A percentile compares a stretch with the other conserved stretches of the same genome.
These are phyloP conservation scores for Athrips mouffetella DNA, from an alignment of 2,888 invertebrate genomes.

Conservation along the genomic window DNA sequence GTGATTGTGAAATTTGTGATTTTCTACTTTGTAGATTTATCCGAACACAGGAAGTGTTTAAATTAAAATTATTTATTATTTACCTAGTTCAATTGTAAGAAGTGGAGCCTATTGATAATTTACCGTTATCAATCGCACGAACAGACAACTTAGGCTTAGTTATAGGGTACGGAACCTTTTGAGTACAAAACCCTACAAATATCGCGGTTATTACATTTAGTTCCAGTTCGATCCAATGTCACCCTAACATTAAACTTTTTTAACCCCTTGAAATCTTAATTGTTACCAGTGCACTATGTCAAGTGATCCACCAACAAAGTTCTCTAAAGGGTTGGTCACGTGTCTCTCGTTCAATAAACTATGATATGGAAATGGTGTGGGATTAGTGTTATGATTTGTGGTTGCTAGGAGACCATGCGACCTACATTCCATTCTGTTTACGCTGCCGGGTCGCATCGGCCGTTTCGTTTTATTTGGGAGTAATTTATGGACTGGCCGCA, in stretches of 20 bases:
- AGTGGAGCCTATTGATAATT: no score
- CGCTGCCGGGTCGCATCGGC: conserved; percentile 30
- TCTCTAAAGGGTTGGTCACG: conserved; percentile 32
- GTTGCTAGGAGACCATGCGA: conserved; percentile 41
- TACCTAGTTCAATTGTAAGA: no score
- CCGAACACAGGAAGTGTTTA: no score
- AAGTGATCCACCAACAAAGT: conserved; percentile 26
- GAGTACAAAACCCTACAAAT: no score
- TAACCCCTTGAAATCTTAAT: conserved; percentile 21
- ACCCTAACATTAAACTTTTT: no score
- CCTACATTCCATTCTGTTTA: conserved; percentile 41
- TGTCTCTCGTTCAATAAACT: conserved; percentile 33
- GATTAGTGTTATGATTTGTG: conserved; percentile 46
- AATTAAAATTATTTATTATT: no score
- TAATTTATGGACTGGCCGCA: conserved; percentile 31
- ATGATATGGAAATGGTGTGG: conserved; percentile 35
- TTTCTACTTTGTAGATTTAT: no score
- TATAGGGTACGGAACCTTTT: no score
- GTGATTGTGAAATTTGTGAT: no score
- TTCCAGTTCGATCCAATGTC: conserved; percentile 7
- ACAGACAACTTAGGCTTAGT: no score
- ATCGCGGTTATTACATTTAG: no score
- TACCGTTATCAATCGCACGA: no score
- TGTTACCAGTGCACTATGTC: conserved; percentile 24
- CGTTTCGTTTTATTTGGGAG: conserved; percentile 32